A percentile compares a stretch with the other conserved stretches of the same genome.
Evolutionary conservation across 2,113 vertebrate genomes (phyloP).

Genomic region (Danio rerio): DNA sequence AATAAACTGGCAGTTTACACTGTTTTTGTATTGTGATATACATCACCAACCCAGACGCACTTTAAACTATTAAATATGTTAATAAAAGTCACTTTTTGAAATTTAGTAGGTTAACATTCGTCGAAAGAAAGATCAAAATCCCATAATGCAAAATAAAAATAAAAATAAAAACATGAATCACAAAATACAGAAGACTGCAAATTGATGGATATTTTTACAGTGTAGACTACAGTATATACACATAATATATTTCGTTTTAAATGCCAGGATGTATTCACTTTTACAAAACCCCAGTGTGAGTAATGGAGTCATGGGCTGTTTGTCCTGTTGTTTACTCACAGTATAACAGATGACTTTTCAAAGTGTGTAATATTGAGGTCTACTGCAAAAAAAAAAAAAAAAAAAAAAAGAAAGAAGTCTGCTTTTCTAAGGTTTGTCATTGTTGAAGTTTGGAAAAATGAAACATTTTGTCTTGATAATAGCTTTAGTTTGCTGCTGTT

Average conservation of each 20-base stretch:
- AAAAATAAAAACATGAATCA: no score
- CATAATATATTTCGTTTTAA: neutral
- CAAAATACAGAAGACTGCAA: no score
- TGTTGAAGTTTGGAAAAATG: neutral
- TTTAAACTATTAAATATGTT: no score
- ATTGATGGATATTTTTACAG: no score
- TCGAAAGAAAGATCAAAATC: no score
- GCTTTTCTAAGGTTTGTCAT: neutral
- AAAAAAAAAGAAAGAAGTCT: neutral
- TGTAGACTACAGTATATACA: neutral
- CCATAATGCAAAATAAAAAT: no score
- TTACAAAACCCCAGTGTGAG: neutral
- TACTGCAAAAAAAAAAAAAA: neutral
- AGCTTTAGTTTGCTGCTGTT: conserved; percentile 20
- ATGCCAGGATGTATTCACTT: neutral
- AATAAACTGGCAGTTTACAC: no score
- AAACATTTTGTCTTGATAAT: conserved; percentile 20
- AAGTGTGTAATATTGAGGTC: neutral
- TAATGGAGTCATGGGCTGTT: neutral
- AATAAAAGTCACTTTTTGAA: no score
- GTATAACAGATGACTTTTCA: neutral
- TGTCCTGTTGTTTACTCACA: neutral
- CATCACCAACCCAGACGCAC: no score
- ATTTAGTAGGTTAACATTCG: no score
- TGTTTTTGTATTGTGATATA: no score